phyloP scores from a whole-genome alignment of 2,888 invertebrate genomes.

The Hemithea aestivaria region DNA sequence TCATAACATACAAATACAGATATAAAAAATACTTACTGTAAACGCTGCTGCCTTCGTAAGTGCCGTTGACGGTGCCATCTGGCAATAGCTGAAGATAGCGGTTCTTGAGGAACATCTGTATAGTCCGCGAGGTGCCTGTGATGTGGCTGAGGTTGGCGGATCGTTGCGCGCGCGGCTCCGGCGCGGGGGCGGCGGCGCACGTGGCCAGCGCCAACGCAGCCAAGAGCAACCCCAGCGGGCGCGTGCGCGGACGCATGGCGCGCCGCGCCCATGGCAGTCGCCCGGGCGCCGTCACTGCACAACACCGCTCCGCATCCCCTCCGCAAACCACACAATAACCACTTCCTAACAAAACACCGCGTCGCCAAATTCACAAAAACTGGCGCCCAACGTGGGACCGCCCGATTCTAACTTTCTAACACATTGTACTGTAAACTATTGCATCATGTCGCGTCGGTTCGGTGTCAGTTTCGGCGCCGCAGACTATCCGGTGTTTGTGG shows the following conservation, averaged over 20 bases:
- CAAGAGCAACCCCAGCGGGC: conserved; percentile 75
- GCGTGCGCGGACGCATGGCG: conserved; percentile 73
- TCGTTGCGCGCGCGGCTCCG: conserved; percentile 83
- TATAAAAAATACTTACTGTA: conserved; percentile 84
- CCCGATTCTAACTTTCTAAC: conserved; percentile 26
- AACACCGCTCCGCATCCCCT: conserved; percentile 54
- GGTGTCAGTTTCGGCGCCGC: conserved; percentile 50
- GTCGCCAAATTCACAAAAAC: conserved; percentile 21
- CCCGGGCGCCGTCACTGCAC: conserved; percentile 75
- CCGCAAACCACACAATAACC: conserved; percentile 30
- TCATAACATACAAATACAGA: too few species aligned
- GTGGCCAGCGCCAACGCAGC: conserved; percentile 75
- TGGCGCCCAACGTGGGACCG: conserved; percentile 30
- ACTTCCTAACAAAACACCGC: conserved; percentile 10
- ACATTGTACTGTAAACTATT: conserved; percentile 32
- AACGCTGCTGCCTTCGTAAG: conserved; percentile 87
- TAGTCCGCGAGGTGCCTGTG: conserved; percentile 87
- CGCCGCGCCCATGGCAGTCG: conserved; percentile 77
- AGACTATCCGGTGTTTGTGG: conserved; percentile 51
- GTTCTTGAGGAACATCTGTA: conserved; percentile 91
- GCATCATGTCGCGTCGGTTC: conserved; percentile 38
- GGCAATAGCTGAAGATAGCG: conserved; percentile 89
- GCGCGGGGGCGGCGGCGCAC: conserved; percentile 73
- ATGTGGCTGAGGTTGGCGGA: conserved; percentile 90
- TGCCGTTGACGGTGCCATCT: conserved; percentile 92